Evolutionary conservation across 1,140 invertebrate genomes (phyloP).

Genomic region (Samia ricini): DNA sequence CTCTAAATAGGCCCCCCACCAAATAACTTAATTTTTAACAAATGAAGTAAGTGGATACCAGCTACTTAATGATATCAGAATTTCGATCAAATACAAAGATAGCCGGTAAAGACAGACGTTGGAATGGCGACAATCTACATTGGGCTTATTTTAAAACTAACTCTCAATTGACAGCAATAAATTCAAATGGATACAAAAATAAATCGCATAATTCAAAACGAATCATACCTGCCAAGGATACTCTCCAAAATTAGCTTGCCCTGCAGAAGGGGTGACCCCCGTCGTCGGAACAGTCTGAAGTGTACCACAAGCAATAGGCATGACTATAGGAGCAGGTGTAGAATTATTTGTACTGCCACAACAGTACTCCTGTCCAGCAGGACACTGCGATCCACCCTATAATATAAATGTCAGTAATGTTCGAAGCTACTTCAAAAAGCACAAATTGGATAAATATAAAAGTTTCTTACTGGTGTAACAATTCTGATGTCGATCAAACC

Average conservation of each 20-base stretch:
- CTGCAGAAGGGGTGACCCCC: slow-evolving; percentile 49
- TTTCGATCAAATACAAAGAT: no score
- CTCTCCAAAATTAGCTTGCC: slow-evolving; percentile 78
- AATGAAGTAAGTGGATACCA: no score
- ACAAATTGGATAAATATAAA: neutral
- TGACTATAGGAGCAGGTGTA: slow-evolving; percentile 6
- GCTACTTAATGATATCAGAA: no score
- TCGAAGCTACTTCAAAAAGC: neutral
- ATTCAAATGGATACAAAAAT: no score
- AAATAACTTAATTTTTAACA: no score
- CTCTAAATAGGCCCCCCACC: no score
- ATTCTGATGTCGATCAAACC: slow-evolving; percentile 80
- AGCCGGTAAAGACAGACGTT: no score
- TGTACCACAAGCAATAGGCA: slow-evolving; percentile 42
- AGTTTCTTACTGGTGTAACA: slow-evolving; percentile 75
- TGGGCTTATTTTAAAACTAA: no score
- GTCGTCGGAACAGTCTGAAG: slow-evolving; percentile 56
- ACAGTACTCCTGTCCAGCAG: slow-evolving; percentile 69
- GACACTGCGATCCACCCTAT: slow-evolving; percentile 49
- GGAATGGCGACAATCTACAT: no score
- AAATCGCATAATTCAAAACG: no score
- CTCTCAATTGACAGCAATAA: no score
- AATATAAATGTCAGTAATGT: neutral
- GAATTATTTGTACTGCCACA: slow-evolving; percentile 45
- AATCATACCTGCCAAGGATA: slow-evolving; percentile 77